Base-by-base conservation (phyloP, 2,797 vertebrate species). In the Hemibagrus guttatus region DNA sequence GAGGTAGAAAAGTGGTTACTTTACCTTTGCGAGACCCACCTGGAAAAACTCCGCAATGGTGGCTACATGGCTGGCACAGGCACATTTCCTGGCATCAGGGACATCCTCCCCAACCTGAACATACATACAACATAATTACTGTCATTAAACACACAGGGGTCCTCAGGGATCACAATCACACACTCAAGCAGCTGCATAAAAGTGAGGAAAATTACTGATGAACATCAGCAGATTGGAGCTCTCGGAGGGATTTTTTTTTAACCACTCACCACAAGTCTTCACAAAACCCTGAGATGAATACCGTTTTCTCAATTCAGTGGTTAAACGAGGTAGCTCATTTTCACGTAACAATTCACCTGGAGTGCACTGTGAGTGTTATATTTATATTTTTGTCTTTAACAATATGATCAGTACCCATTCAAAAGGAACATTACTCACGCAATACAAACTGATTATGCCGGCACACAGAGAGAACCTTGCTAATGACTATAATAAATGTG, bases 41-140 rank as follows among this genome's bases (percentile, higher is more conserved):
- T 99, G 98, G 95, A 99, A 97, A 95, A 99, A 99, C 87, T 99
- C 98, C 0, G 98, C 97, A 21, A 99, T 96, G 92, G 96, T 97
- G 91, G 98, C 97, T 69, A 99, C 98, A 0, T 99, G 98, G 91
- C 97, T 99, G 90, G 98, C 98, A 42, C 98, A 99, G 82, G 97
- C 96, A 46, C 98, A 99, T 93, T 99, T 99, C 89, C 98, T 96
- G 90, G 97, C 97, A 11, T 99, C 98, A 0, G 98, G 95, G 64
- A 99, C 98, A 0, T 99, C 98, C 75, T 99, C 98, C 0, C 98
- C 98, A n/a, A 99, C 98, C 98, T 99, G 83, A 88, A 89, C 84
- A 89, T 83, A 90, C 85, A 85, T 68, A 90, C 85, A 85, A 56
- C 66, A 66, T n/a, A 80, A 79, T 61, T 68, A 83, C 3, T 23